A percentile compares a stretch with the other conserved stretches of the same genome.
phyloP scores from a whole-genome alignment of 2,113 vertebrate genomes.

The Megaleporinus macrocephalus region DNA sequence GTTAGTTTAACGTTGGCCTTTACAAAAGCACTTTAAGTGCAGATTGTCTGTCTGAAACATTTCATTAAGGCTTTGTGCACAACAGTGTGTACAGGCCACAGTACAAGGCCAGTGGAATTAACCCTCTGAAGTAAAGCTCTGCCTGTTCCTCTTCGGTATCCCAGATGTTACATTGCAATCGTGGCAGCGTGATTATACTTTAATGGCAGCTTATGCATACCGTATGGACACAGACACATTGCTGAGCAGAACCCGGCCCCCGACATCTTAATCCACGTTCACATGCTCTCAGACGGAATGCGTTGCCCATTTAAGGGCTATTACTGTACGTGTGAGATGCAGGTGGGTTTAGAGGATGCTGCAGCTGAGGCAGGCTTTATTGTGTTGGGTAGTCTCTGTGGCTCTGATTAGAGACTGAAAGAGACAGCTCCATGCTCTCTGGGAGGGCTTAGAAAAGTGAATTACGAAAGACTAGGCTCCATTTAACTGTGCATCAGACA shows the following conservation, averaged over 20 bases:
- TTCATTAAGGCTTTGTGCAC: slow-evolving; percentile 14
- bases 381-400: slow-evolving; percentile 34
- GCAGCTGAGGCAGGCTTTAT: slow-evolving; percentile 29
- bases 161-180: slow-evolving; percentile 52
- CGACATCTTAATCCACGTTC: slow-evolving; percentile 46
- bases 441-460: slow-evolving; percentile 37
- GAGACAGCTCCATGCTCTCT: slow-evolving; percentile 40
- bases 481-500: slow-evolving; percentile 17
- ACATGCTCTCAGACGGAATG: slow-evolving; percentile 25
- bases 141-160: slow-evolving; percentile 3
- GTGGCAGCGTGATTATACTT: slow-evolving; percentile 41
- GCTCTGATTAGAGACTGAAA: slow-evolving; percentile 39
- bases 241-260: slow-evolving; percentile 14
- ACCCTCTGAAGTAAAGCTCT: slow-evolving; percentile 7
- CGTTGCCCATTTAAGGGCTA: slow-evolving; percentile 55
- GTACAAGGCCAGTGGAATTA: not conserved
- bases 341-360: slow-evolving; percentile 48
- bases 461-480: slow-evolving; percentile 27
- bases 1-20: slow-evolving; percentile 9
- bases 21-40: not conserved
- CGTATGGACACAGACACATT: not conserved
- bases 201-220: slow-evolving; percentile 28
- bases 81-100: not conserved
- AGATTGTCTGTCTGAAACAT: slow-evolving; percentile 1
- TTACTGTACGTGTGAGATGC: slow-evolving; percentile 42